Base-by-base conservation (phyloP, 2,888 invertebrate genomes). In the Polydrusus pterygomalis region DNA sequence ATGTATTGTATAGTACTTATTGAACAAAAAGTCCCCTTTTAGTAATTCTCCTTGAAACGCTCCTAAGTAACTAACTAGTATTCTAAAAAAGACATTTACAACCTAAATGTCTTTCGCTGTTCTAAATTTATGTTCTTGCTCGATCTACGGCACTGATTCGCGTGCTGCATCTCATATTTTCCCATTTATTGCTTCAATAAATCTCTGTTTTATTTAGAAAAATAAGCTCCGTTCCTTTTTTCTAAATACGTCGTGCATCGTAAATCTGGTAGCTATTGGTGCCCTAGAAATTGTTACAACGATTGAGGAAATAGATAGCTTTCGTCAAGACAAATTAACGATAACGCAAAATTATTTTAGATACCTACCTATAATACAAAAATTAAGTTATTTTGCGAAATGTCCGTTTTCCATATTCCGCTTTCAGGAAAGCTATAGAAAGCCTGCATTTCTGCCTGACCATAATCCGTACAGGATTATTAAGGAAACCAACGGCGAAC, bases 121-220 rank as follows among this genome's bases (percentile, higher is more conserved):
- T 15, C 34, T 34, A 56, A n/a, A 56, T 56, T 56, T 56, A 56
- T 56, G 34, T 56, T 56, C 13, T 56, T 56, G 56, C 13, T n/a
- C 15, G 9, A 34, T 56, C 56, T 56, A 67, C 67, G 67, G 51
- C 67, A 67, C 67, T 67, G 67, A 67, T 51, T 67, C 67, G 67
- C 67, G 67, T 67, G 67, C 67, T 34, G 38, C 51, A 49, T 67
- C 67, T 67, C 45, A 67, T 67, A 67, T 67, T 67, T 67, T 67
- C 67, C 34, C 67, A 67, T 67, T 67, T 67, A 67, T 67, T 67
- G 51, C 49, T 49, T 49, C 67, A 67, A 67, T 67, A 67, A 67
- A 67, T 67, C 67, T 54, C 67, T 38, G 40, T 51, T 67, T 67
- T 67, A 67, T 67, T 51, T 67, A 67, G 67, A 67, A 67, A 67